A percentile compares a stretch with the other conserved stretches of the same genome.
These are phyloP conservation scores for Toxotes lorentzi DNA, from an alignment of 2,797 vertebrate species.

Conservation along the genomic window DNA sequence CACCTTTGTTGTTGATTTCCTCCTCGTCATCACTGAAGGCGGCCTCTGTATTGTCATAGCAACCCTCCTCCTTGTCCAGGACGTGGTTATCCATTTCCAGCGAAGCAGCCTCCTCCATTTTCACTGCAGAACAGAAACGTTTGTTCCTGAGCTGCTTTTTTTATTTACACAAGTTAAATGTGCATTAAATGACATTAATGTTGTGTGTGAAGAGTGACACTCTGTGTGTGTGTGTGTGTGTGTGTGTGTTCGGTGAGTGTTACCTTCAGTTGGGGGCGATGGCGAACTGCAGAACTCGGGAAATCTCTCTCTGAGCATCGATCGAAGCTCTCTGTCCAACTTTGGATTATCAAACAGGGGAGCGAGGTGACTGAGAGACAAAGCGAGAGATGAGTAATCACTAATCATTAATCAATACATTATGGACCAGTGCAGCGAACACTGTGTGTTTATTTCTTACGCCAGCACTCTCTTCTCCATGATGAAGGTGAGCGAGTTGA, in stretches of 20 bases:
- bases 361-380: conserved; percentile 88
- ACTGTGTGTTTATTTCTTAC: conserved; percentile 83
- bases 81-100: conserved; percentile 97
- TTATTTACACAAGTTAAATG: too few species aligned
- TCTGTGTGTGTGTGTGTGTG: not conserved
- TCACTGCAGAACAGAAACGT: conserved; percentile 81
- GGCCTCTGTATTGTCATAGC: conserved; percentile 95
- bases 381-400: conserved; percentile 13
- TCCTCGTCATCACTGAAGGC: conserved; percentile 97
- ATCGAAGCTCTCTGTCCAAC: conserved; percentile 94
- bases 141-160: not conserved
- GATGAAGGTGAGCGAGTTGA: conserved; percentile 96
- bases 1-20: conserved; percentile 93
- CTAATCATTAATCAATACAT: not conserved
- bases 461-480: conserved; percentile 98
- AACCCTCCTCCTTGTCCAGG: conserved; percentile 94
- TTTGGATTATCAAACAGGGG: conserved; percentile 99
- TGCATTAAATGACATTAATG: too few species aligned
- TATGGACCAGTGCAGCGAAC: not conserved
- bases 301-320: conserved; percentile 96
- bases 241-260: not conserved
- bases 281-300: conserved; percentile 97
- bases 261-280: conserved; percentile 94
- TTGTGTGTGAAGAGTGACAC: too few species aligned
- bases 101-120: conserved; percentile 92